Evolutionary conservation across 2,113 vertebrate genomes (phyloP), one percentile per base, ranked within the genome.

Genomic region (Amazona guildingii): DNA sequence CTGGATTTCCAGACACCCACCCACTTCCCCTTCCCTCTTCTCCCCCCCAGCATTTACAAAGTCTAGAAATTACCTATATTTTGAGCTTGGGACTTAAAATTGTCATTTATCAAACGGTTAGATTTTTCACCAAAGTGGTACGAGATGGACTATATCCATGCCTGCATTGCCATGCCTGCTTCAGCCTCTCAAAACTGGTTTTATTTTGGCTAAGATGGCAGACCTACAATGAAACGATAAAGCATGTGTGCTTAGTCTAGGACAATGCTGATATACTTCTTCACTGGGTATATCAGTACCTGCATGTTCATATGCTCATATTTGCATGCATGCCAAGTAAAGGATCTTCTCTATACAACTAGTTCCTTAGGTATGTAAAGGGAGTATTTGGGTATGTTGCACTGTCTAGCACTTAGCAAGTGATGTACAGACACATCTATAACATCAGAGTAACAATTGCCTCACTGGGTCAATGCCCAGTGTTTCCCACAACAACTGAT

Each of bases 81-180:
- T 86, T 28, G 49, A 44, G 10, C 28, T 4, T n/a, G 7, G 7
- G 25, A 41, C 31, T 23, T 37, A n/a, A 79, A 79, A 48, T 9
- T 0, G 6, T 10, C 0, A 19, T 46, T 75, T 66, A 55, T 10
- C 4, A 10, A 51, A 43, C 5, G 10, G 41, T 6, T 59, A n/a
- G 28, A n/a, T 62, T 67, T 88, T 74, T 63, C 41, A 78, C 21
- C 39, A 6, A 69, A 74, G 11, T 18, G 2, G 2, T 59, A 11
- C 0, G 4, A 79, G 33, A 48, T 7, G 59, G 24, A 37, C 11
- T 72, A 33, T 25, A n/a, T 35, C 6, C 20, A 39, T 57, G 21
- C n/a, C 48, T 69, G n/a, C 20, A 37, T 10, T 69, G 16, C 4
- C 39, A 43, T 13, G 6, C 16, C 28, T 82, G 35, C 39, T 64